These are phyloP conservation scores for Peucedramus taeniatus DNA, from an alignment of 2,113 vertebrate species.

Conservation along the genomic window DNA sequence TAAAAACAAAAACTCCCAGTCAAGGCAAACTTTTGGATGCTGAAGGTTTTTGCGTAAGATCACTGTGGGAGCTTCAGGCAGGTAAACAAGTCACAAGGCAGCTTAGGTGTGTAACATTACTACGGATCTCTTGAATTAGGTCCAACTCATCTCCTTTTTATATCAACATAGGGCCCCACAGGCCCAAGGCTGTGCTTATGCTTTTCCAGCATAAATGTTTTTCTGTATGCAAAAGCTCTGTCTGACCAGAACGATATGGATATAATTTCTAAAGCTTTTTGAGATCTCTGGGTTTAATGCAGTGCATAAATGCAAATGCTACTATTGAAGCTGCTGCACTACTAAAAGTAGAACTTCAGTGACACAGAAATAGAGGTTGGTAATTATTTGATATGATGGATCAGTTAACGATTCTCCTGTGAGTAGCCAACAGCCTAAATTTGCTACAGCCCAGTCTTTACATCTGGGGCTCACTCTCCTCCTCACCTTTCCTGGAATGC, in stretches of 20 bases:
- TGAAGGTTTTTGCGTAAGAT: neutral
- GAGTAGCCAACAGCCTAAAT: neutral
- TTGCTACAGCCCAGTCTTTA: neutral
- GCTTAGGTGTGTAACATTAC: constrained; percentile 37
- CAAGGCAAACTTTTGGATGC: neutral
- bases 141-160: constrained; percentile 30
- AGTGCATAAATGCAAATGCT: neutral
- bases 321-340: neutral
- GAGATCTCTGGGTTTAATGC: neutral
- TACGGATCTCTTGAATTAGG: constrained; percentile 24
- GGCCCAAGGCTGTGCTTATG: constrained; percentile 20
- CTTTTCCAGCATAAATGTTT: neutral
- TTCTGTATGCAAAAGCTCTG: neutral
- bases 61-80: constrained; percentile 17
- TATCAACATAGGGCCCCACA: constrained; percentile 4
- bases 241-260: neutral
- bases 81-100: constrained; percentile 23
- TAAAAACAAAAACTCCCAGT: neutral
- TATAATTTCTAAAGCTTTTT: neutral
- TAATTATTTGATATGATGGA: neutral
- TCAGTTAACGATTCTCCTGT: neutral
- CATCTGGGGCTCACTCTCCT: neutral
- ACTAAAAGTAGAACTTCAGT: neutral
- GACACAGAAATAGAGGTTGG: neutral
- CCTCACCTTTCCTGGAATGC: constrained; percentile 31